A percentile compares a stretch with the other conserved stretches of the same genome.
Conservation (phyloP, 2,113 vertebrate genomes). For the Hippotragus niger region DNA sequence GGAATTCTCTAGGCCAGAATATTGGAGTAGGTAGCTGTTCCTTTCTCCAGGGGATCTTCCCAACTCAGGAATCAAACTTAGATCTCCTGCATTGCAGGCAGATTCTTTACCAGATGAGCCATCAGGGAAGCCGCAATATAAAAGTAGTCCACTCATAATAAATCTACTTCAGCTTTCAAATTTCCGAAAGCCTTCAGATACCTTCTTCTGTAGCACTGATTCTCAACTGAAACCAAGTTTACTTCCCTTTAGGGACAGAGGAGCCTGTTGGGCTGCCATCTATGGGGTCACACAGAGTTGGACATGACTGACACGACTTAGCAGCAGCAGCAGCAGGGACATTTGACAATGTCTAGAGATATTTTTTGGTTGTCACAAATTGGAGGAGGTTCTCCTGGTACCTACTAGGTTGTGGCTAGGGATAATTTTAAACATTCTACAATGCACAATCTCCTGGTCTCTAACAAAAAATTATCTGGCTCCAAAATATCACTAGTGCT, state of each 20-base stretch:
- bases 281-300: too few species aligned
- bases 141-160: background rate
- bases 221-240: background rate
- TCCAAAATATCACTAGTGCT: background rate
- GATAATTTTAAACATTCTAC: background rate
- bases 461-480: background rate
- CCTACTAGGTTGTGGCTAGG: background rate
- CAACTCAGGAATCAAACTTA: background rate
- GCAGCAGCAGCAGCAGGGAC: too few species aligned
- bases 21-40: background rate
- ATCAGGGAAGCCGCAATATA: background rate
- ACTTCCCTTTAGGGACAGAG: background rate
- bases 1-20: background rate
- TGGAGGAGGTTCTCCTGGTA: background rate
- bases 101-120: background rate
- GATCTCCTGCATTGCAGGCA: fast-evolving
- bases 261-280: too few species aligned
- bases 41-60: background rate
- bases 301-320: fast-evolving
- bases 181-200: background rate
- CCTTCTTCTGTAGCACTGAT: background rate
- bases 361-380: background rate
- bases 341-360: background rate
- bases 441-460: background rate
- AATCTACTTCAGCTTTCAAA: background rate